Base-by-base conservation (phyloP, 2,888 invertebrate genomes). In the Drosophila birchii region DNA sequence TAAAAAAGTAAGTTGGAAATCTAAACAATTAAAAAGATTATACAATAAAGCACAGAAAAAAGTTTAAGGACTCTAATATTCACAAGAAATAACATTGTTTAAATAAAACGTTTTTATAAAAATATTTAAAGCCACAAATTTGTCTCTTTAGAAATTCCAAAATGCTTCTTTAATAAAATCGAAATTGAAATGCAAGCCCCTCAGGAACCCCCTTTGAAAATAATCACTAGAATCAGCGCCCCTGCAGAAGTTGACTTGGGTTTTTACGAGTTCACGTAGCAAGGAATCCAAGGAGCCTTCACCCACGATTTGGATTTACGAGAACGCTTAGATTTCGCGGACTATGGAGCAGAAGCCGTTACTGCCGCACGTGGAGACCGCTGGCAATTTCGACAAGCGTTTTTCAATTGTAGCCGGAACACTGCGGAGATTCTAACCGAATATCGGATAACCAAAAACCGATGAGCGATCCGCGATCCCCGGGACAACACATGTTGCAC, bases 251-350 rank as follows among this genome's bases (percentile, higher is more conserved):
- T 75, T 72, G 70, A 75, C 79, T 70, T 60, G 57, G 58, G 51
- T 69, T 78, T 88, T 88, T 88, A 89, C 79, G 89, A 77, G 57
- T 79, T 54, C 90, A 88, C 90, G 89, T 87, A 75, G 53, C 54
- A 58, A n/a, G 36, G 67, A 67, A 59, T 23, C 39, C 68, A 43
- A 16, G 71, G 39, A 77, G 55, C 73, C 70, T 57, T 51, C 56
- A 54, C 29, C 58, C 69, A 62, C 89, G 79, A 86, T 83, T 90
- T 78, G 81, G 81, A 78, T 83, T 80, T 88, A 82, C 83, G 88
- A 86, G 70, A 74, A 59, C 79, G 88, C 79, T 89, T 88, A 84
- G 80, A 89, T 88, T 86, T 84, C 51, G 77, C 76, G 86, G 76
- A 78, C 74, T 70, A 74, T 76, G 18, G 67, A 85, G 83, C 89